Conservation (phyloP, 2,113 vertebrate species). For the Anolis sagrei region DNA sequence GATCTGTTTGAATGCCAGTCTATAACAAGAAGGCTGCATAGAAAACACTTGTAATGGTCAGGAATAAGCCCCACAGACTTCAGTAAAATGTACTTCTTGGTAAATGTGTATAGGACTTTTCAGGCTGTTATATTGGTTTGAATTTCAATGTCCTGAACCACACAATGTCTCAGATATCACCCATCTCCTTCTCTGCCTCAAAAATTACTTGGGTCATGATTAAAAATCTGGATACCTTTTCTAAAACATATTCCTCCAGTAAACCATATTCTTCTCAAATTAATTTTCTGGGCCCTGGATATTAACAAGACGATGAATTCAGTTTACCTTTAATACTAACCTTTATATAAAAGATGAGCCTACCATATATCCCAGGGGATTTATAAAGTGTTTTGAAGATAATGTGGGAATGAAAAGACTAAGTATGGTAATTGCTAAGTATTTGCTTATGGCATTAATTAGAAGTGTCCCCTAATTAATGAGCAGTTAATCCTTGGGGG, state of each 20-base stretch:
- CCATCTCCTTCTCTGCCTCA: no score
- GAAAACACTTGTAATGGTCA: no score
- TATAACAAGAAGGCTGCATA: no score
- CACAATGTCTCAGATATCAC: no score
- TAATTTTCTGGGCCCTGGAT: neutral
- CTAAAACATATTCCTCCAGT: neutral
- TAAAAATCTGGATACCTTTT: neutral
- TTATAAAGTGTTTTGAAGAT: conserved; percentile 38
- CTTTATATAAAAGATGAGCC: neutral
- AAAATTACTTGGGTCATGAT: neutral
- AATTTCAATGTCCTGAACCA: no score
- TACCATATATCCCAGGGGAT: conserved; percentile 31
- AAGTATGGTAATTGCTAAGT: conserved; percentile 37
- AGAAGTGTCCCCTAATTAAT: conserved; percentile 41
- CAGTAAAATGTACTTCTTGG: no score
- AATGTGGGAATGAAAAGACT: conserved; percentile 15
- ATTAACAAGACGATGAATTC: neutral
- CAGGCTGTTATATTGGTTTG: no score
- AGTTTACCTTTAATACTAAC: conserved; percentile 8
- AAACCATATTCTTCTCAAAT: neutral
- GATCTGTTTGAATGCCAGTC: no score
- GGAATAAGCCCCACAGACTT: no score
- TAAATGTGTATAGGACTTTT: no score
- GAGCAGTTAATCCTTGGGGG: conserved; percentile 31
- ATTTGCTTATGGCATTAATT: conserved; percentile 39